Base-by-base conservation (phyloP, 2,888 invertebrate species). In the Gymnosoma rotundatum region DNA sequence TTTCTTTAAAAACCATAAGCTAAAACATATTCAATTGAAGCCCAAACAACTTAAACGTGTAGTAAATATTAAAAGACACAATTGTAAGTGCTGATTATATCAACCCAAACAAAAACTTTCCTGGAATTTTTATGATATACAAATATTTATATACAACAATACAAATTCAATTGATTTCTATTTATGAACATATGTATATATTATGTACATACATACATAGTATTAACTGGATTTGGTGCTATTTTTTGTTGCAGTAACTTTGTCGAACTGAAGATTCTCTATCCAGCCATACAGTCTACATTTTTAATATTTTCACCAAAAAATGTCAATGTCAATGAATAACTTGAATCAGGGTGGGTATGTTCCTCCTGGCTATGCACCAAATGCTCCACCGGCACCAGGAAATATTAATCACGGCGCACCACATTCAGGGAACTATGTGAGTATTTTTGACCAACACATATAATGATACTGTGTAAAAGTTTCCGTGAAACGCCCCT, bases 301-400 rank as follows among this genome's bases (percentile, higher is more conserved):
- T n/a, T 36, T 32, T 36, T 18, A n/a, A 7, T 21, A 4, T n/a
- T n/a, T n/a, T 54, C 2, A 1, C 0, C 9, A 16, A 78, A 48
- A 32, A 83, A 88, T 88, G 88, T 87, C 88, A 10, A 89, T 88
- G 87, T 88, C 90, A 21, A 88, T 91, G 88, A 91, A 85, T 67
- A 92, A 92, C 69, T 12, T 91, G 2, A 88, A 90, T 66, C 89
- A 91, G 69, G 92, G 91, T 20, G 92, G 92, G 5, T 92, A 91
- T 78, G 89, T 88, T 3, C 92, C 92, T 5, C 90, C 90, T 3
- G 90, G 88, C 6, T 89, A 88, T 84, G n/a, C 52, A 16, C 83
- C 83, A 42, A 83, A 83, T 60, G 89, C 88, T 73, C 86, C 87
- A 48, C 85, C 87, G 21, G 88, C 87, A 56, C 87, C 89, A 16